These are phyloP conservation scores for Brevimyrus niger DNA, from an alignment of 2,113 vertebrate species.

Conservation along the genomic window DNA sequence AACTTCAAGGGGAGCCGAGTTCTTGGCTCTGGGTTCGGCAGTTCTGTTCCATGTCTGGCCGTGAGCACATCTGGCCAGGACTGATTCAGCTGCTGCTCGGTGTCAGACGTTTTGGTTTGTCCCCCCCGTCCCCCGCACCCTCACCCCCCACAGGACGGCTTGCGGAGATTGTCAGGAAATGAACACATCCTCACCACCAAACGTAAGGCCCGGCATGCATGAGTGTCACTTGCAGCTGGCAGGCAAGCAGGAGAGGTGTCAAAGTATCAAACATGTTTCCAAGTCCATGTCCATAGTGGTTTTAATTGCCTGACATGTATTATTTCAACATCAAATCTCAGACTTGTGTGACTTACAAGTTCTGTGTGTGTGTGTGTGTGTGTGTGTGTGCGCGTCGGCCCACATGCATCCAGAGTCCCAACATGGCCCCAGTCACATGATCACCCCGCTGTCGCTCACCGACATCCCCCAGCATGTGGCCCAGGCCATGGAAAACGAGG, in stretches of 20 bases:
- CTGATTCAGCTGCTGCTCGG: not conserved
- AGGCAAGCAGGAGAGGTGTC: not conserved
- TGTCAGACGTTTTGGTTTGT: not conserved
- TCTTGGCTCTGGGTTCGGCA: not conserved
- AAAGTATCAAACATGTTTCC: not conserved
- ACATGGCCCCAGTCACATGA: constrained; percentile 63
- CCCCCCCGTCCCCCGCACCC: not conserved
- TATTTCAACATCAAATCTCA: not conserved
- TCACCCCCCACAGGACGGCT: constrained; percentile 68
- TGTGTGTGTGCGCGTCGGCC: not conserved
- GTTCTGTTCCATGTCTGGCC: not conserved
- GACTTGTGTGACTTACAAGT: not conserved
- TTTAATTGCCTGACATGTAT: not conserved
- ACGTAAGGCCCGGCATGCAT: constrained; percentile 64
- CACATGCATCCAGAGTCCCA: constrained; percentile 61
- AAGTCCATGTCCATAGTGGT: not conserved
- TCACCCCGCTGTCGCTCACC: constrained; percentile 68
- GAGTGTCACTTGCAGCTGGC: not conserved
- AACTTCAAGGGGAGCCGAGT: not conserved
- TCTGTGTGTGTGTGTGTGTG: not conserved
- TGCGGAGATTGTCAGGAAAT: constrained; percentile 85
- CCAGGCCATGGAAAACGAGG: constrained; percentile 83
- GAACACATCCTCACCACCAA: constrained; percentile 83
- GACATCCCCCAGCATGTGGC: constrained; percentile 81
- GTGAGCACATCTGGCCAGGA: not conserved